Evolutionary conservation across 2,113 vertebrate species (phyloP).

Genomic region (Pagrus major): DNA sequence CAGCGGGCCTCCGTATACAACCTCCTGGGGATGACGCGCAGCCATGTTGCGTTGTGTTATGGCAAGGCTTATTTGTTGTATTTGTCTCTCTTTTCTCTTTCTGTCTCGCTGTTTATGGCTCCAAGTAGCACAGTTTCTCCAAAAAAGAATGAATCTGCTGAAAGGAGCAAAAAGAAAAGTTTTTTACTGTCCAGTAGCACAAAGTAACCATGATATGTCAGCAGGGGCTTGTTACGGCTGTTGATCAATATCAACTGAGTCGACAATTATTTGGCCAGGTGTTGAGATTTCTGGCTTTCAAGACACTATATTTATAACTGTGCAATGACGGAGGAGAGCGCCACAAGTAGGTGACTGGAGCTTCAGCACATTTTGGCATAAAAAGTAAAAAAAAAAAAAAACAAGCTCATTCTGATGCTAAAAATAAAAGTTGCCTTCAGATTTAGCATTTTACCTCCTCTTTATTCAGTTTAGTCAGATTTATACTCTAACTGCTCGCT

Average conservation of each 20-base stretch:
- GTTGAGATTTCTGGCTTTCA: slow-evolving; percentile 42
- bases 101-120: slow-evolving; percentile 52
- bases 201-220: slow-evolving; percentile 52
- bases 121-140: slow-evolving; percentile 47
- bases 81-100: slow-evolving; percentile 61
- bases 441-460: not conserved
- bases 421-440: slow-evolving; percentile 4
- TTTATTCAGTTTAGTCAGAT: not conserved
- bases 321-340: slow-evolving; percentile 21
- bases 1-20: slow-evolving; percentile 75
- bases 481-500: not conserved
- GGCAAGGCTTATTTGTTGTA: slow-evolving; percentile 75
- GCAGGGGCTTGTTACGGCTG: slow-evolving; percentile 51
- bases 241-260: slow-evolving; percentile 66
- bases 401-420: not conserved
- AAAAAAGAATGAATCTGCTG: slow-evolving; percentile 65
- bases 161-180: slow-evolving; percentile 67
- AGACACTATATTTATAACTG: slow-evolving; percentile 21
- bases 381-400: too few relatives aligned
- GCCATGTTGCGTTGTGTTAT: slow-evolving; percentile 78
- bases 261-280: slow-evolving; percentile 55
- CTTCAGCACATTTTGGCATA: not conserved
- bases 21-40: slow-evolving; percentile 74
- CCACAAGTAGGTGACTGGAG: slow-evolving; percentile 5
- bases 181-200: slow-evolving; percentile 52